Percentiles rank a stretch among this genome's conserved stretches.
Conservation (phyloP, 2,888 invertebrate genomes). For the Arenicola marina region DNA sequence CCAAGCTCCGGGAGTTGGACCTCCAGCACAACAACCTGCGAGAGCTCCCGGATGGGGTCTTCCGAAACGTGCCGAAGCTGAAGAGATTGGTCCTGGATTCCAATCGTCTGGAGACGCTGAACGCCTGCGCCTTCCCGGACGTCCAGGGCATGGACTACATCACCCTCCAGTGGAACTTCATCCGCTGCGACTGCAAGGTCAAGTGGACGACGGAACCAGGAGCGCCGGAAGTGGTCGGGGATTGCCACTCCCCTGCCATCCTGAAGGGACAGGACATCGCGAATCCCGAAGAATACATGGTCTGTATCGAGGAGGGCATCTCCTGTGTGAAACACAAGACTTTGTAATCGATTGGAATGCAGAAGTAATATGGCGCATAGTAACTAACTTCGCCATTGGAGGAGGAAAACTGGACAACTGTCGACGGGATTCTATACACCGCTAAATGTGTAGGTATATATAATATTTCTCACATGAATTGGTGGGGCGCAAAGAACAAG, state of each 20-base stretch:
- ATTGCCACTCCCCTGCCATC: constrained; percentile 19
- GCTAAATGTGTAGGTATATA: too few species aligned
- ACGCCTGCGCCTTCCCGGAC: constrained; percentile 34
- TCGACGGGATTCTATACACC: too few species aligned
- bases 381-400: too few species aligned
- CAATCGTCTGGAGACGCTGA: constrained; percentile 29
- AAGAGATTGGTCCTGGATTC: constrained; percentile 20
- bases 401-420: too few species aligned
- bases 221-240: constrained; percentile 18
- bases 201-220: constrained; percentile 26
- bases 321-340: too few species aligned
- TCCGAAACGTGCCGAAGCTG: constrained; percentile 17
- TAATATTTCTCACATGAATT: too few species aligned
- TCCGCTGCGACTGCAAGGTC: constrained; percentile 32
- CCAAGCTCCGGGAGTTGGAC: constrained; percentile 15
- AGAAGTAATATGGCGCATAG: too few species aligned
- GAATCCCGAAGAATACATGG: constrained; percentile 15
- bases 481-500: too few species aligned
- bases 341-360: too few species aligned
- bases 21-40: constrained; percentile 26
- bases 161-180: constrained; percentile 22
- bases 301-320: constrained; percentile 13
- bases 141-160: constrained; percentile 23
- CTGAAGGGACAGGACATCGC: constrained; percentile 10
- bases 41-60: constrained; percentile 21